Base-by-base conservation (phyloP, 2,888 invertebrate genomes). In the Boloria euphrosyne region DNA sequence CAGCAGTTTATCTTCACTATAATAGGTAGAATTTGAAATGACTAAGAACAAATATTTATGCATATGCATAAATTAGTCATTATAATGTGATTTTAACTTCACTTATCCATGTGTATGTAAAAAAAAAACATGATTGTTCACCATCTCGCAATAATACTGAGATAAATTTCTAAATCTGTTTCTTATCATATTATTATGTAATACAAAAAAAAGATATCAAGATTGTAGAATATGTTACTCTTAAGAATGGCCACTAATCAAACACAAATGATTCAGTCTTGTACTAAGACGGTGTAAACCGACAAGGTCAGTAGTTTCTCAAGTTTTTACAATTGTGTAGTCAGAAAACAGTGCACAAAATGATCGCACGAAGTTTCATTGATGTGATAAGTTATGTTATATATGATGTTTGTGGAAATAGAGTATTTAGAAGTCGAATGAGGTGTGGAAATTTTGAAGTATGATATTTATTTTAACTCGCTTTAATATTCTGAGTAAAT, bases 291-390 rank as follows among this genome's bases (percentile, higher is more conserved):
- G 38, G 72, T 65, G 76, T 74, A 72, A 75, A 74, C 75, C 74
- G 74, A 73, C 85, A 86, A 87, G 88, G 89, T 84, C 81, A 77
- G 81, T 81, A 59, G 60, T 73, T 71, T 76, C 76, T 78, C 78
- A 74, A 66, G 61, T 71, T 62, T 67, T 70, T 59, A 18, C 43
- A 63, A 27, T 73, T 75, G 74, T 74, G 72, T 73, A 77, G 73
- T 74, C 74, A 43, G 59, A 50, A 50, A 27, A 22, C 49, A 50
- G 49, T 50, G 43, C 14, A 57, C 38, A 68, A 62, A 62, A 83
- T 84, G 82, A 73, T 87, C 58, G 79, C 80, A 22, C 81, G 81
- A 73, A 84, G 80, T 77, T 69, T 83, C 53, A 71, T 85, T 27
- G 84, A 87, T 68, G 80, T 80, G 65, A 57, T 87, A 65, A 79